Conservation (phyloP, 2,797 vertebrate species). For the Austrolebias charrua region DNA sequence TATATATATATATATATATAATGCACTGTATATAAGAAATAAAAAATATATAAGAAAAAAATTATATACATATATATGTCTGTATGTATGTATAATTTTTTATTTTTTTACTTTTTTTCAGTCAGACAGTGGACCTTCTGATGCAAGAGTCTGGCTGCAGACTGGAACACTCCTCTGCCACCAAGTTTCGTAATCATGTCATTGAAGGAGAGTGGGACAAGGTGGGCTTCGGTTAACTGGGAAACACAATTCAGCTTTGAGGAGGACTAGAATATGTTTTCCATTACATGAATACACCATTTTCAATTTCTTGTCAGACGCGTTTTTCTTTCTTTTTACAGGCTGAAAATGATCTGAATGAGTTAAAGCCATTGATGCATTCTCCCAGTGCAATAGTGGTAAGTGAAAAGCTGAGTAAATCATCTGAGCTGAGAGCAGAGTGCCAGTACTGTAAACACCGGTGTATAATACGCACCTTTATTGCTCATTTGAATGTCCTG, state of each 20-base stretch:
- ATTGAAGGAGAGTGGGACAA: slow-evolving; percentile 99
- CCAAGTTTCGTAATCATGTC: slow-evolving; percentile 99
- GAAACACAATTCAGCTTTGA: too few species aligned
- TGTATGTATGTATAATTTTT: too few species aligned
- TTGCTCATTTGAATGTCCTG: too few species aligned
- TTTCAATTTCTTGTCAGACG: slow-evolving; percentile 6
- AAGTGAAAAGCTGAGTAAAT: slow-evolving; percentile 67
- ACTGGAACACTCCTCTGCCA: slow-evolving; percentile 98
- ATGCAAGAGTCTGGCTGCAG: slow-evolving; percentile 99
- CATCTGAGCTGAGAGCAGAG: too few species aligned
- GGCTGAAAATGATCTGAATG: slow-evolving; percentile 99
- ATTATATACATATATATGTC: too few species aligned
- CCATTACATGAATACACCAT: neutral
- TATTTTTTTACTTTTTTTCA: slow-evolving; percentile 52
- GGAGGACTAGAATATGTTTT: too few species aligned
- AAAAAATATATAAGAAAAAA: too few species aligned
- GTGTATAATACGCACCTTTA: too few species aligned
- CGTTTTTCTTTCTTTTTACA: slow-evolving; percentile 77
- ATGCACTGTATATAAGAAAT: too few species aligned
- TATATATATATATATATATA: too few species aligned
- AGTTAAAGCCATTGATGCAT: slow-evolving; percentile 99
- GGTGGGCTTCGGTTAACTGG: slow-evolving; percentile 76
- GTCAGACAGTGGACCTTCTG: slow-evolving; percentile 99
- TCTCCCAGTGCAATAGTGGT: slow-evolving; percentile 99
- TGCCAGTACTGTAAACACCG: too few species aligned